Percentiles rank a stretch among this genome's conserved stretches.
Evolutionary conservation across 2,888 invertebrate species (phyloP).

Genomic region (Anagyrus pseudococci): DNA sequence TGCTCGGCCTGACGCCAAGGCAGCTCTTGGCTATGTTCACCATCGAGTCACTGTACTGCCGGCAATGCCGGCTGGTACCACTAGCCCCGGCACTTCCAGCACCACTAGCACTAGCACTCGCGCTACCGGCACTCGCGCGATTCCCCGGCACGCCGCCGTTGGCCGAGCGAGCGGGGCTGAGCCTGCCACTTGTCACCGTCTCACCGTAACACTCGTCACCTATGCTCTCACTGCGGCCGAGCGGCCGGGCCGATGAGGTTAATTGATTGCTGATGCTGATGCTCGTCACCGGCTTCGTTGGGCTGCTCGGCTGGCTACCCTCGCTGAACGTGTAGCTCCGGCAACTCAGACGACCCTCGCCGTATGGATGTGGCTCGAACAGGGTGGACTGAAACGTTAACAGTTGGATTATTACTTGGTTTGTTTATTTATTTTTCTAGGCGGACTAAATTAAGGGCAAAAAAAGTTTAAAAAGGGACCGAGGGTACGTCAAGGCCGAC

Average conservation of each 20-base stretch:
- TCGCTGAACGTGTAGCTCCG: constrained; percentile 54
- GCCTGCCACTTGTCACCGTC: constrained; percentile 36
- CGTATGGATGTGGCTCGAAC: constrained; percentile 6
- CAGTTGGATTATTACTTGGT: no score
- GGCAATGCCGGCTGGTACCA: constrained; percentile 44
- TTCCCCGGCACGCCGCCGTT: constrained; percentile 3
- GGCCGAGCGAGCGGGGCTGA: no score
- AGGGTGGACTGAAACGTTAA: neutral
- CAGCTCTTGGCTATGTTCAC: constrained; percentile 45
- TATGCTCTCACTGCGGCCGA: constrained; percentile 53
- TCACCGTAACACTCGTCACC: constrained; percentile 53
- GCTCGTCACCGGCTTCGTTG: neutral
- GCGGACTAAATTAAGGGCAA: no score
- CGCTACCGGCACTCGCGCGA: constrained; percentile 43
- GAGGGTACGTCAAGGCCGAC: no score
- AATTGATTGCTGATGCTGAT: neutral
- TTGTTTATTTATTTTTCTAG: no score
- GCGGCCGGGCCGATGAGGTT: neutral
- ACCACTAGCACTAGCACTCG: constrained; percentile 44
- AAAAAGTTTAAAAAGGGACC: no score
- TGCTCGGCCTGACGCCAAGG: neutral
- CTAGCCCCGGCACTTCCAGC: constrained; percentile 37
- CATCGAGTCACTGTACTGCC: constrained; percentile 56
- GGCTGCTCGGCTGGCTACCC: constrained; percentile 41
- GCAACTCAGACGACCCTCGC: constrained; percentile 46